These are phyloP conservation scores for Apolygus lucorum DNA, from an alignment of 1,140 invertebrate genomes.

Conservation along the genomic window DNA sequence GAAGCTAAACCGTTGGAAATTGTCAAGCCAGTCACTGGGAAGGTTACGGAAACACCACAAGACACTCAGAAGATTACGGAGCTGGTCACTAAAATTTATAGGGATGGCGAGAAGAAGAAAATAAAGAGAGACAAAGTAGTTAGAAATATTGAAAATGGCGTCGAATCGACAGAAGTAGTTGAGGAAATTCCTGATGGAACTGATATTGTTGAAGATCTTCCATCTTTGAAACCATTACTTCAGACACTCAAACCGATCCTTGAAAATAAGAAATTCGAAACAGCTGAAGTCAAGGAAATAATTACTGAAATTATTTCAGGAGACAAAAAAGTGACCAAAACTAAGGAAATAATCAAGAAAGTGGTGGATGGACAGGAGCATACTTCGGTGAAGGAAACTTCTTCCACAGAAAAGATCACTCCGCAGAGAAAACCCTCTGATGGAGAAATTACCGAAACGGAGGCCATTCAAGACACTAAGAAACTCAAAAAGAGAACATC, in stretches of 20 bases:
- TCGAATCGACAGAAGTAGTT: no score
- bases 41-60: no score
- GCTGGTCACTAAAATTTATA: no score
- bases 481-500: no score
- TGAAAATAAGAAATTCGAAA: background rate
- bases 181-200: conserved; percentile 26
- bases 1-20: no score
- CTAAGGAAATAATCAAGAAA: conserved; percentile 27
- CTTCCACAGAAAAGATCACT: background rate
- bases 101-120: no score
- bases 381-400: background rate
- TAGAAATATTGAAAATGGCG: no score
- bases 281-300: background rate
- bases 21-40: no score
- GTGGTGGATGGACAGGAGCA: conserved; percentile 27
- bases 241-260: background rate
- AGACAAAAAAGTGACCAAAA: background rate
- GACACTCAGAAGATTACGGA: no score
- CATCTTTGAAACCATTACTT: background rate
- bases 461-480: background rate
- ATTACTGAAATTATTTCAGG: background rate
- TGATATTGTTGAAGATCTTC: conserved; percentile 18
- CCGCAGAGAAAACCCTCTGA: background rate
- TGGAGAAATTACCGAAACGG: conserved; percentile 28
- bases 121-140: no score